These are phyloP conservation scores for Microchrysa polita DNA, from an alignment of 2,888 invertebrate species.

Conservation along the genomic window DNA sequence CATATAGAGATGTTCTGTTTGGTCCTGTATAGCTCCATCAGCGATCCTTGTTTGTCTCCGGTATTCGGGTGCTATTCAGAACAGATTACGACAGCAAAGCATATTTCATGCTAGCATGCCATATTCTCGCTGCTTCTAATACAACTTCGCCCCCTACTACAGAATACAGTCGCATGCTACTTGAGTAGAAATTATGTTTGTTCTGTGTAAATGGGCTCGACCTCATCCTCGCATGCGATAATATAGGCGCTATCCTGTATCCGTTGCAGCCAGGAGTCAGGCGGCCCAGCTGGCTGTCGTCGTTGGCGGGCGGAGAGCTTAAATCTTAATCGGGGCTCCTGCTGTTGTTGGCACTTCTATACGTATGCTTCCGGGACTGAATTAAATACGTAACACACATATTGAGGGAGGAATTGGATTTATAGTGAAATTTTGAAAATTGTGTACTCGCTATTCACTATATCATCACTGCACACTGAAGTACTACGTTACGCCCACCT, in stretches of 20 bases:
- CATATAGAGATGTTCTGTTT: conserved; percentile 4
- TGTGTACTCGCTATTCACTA: conserved; percentile 6
- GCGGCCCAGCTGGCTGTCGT: too few species aligned
- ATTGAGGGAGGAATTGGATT: conserved; percentile 32
- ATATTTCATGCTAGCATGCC: conserved; percentile 4
- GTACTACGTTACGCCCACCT: neutral
- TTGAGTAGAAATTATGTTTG: conserved; percentile 27
- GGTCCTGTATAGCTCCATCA: neutral
- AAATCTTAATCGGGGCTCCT: conserved; percentile 27
- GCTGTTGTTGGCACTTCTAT: conserved; percentile 29
- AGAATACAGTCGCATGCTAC: neutral
- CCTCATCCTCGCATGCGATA: too few species aligned
- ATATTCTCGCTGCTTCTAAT: neutral
- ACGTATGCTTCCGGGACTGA: conserved; percentile 25
- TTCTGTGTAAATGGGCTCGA: neutral
- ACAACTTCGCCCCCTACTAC: neutral
- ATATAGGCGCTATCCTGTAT: too few species aligned
- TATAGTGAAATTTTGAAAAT: conserved; percentile 31
- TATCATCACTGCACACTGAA: too few species aligned
- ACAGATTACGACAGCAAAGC: conserved; percentile 20
- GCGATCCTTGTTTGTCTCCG: neutral
- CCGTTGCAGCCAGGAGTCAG: too few species aligned
- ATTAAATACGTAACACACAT: conserved; percentile 26
- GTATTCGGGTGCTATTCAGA: conserved; percentile 3
- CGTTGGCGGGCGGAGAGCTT: conserved; percentile 12